phyloP scores from a whole-genome alignment of 92 coral and sea anemone genomes.

The Hydrozoanthus gracilis region DNA sequence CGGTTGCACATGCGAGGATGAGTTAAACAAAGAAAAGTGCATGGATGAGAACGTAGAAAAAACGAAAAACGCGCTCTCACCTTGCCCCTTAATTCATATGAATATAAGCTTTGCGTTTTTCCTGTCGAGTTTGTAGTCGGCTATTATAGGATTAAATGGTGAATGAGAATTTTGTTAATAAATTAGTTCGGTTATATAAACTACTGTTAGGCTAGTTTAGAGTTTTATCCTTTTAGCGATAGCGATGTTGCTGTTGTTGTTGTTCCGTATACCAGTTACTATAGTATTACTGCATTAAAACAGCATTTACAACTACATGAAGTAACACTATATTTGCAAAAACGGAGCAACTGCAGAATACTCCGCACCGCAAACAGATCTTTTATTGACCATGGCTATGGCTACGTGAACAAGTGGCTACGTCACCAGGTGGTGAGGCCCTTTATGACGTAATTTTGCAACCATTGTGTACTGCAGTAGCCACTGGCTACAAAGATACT shows the following conservation, averaged over 20 bases:
- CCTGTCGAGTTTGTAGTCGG: conserved; percentile 4
- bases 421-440: too few relatives aligned
- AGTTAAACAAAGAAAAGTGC: background rate
- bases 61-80: conserved; percentile 18
- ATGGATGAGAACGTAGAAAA: background rate
- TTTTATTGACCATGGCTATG: too few relatives aligned
- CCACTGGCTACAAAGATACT: too few relatives aligned
- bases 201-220: background rate
- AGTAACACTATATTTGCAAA: too few relatives aligned
- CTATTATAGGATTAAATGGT: conserved; percentile 34
- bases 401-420: too few relatives aligned
- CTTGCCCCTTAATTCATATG: conserved; percentile 18
- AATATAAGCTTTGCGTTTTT: background rate
- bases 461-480: too few relatives aligned
- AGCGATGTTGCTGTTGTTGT: background rate
- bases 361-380: too few relatives aligned
- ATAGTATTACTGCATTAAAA: background rate
- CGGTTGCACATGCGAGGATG: too few relatives aligned
- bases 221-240: background rate
- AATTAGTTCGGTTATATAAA: background rate
- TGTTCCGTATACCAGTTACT: background rate
- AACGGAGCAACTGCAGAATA: too few relatives aligned
- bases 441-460: too few relatives aligned
- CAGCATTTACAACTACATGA: too few relatives aligned
- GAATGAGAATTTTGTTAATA: conserved; percentile 29